These are phyloP conservation scores for Datnioides undecimradiatus DNA, from an alignment of 2,113 vertebrate genomes.

Conservation along the genomic window DNA sequence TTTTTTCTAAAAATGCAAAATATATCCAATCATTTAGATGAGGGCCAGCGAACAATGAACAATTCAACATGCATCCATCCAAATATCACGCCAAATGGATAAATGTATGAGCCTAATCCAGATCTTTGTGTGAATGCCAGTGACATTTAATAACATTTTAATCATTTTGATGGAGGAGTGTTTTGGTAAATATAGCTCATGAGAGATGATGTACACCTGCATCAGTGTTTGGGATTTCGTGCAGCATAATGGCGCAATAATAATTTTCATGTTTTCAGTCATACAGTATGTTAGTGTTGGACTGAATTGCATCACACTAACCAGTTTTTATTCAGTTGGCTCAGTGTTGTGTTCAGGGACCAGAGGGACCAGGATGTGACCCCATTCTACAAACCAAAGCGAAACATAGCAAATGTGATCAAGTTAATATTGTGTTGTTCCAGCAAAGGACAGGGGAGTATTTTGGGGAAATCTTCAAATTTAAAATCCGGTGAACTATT, in stretches of 20 bases:
- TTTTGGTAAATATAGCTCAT: neutral
- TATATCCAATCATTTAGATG: neutral
- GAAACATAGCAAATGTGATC: too few relatives aligned
- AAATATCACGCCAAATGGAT: neutral
- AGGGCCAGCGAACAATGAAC: neutral
- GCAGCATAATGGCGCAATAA: neutral
- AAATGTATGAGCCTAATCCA: neutral
- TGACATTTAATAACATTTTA: constrained; percentile 4
- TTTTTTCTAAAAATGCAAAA: neutral
- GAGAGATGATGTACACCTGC: neutral
- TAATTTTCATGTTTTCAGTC: neutral
- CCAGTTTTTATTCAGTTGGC: neutral
- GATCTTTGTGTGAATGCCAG: neutral
- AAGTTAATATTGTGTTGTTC: too few relatives aligned
- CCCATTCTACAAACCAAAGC: too few relatives aligned
- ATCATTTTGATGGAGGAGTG: neutral
- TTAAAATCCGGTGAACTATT: neutral
- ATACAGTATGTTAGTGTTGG: neutral
- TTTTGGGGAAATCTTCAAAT: neutral
- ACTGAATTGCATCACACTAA: too few relatives aligned
- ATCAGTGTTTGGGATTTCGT: neutral
- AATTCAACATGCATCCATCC: neutral
- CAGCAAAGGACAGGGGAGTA: neutral
- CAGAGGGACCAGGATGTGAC: neutral
- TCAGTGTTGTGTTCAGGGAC: neutral